These are phyloP conservation scores for Papilio glaucus DNA, from an alignment of 1,140 invertebrate genomes.

Conservation along the genomic window DNA sequence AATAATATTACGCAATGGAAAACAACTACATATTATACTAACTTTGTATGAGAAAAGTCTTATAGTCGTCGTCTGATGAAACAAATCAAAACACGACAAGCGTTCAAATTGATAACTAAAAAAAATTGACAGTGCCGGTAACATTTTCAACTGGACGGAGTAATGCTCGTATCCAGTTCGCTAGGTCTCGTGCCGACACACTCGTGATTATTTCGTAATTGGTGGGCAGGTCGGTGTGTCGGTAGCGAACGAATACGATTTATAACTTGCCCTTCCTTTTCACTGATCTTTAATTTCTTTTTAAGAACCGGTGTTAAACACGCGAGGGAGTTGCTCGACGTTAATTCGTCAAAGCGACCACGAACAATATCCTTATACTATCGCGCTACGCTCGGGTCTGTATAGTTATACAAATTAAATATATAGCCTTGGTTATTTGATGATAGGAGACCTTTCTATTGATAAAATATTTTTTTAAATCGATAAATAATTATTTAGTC, in stretches of 20 bases:
- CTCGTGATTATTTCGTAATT: constrained; percentile 79
- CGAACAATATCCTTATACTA: no score
- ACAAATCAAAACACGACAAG: constrained; percentile 13
- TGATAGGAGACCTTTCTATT: no score
- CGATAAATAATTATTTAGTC: no score
- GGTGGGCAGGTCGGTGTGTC: constrained; percentile 60
- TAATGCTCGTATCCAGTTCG: background rate
- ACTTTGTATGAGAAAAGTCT: background rate
- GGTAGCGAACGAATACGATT: constrained; percentile 66
- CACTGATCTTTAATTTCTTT: constrained; percentile 18
- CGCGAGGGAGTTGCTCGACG: background rate
- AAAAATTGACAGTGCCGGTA: background rate
- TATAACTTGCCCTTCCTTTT: background rate
- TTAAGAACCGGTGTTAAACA: background rate
- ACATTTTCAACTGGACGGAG: background rate
- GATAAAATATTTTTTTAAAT: no score
- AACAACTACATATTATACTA: no score
- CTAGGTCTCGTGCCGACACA: constrained; percentile 43
- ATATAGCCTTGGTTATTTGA: no score
- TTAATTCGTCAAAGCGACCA: background rate
- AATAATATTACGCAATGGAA: no score
- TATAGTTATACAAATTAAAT: no score
- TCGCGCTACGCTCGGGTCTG: no score
- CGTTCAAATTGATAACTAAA: constrained; percentile 26
- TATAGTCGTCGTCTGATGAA: no score